Conservation (phyloP, 1,140 invertebrate genomes). For the Ectropis grisescens region DNA sequence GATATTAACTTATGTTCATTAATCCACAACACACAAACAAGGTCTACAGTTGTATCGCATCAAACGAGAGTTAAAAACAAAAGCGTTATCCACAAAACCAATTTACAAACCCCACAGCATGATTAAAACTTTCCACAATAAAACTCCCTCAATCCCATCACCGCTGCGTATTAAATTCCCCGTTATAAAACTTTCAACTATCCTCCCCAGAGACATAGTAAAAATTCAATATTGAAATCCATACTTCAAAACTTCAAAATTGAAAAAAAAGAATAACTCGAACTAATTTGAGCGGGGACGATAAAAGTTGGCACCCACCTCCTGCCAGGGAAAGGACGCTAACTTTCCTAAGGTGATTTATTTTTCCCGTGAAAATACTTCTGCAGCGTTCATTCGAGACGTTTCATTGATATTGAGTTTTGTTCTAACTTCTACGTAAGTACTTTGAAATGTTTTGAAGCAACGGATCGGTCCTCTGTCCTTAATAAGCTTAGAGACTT, state of each 20-base stretch:
- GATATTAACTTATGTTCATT: too few relatives aligned
- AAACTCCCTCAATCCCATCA: too few relatives aligned
- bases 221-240: conserved; percentile 60
- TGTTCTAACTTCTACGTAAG: conserved; percentile 39
- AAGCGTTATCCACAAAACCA: too few relatives aligned
- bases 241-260: conserved; percentile 47
- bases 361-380: conserved; percentile 52
- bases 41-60: too few relatives aligned
- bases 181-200: conserved; percentile 9
- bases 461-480: conserved; percentile 19
- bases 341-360: conserved; percentile 57
- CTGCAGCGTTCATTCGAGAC: conserved; percentile 32
- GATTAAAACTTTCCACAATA: too few relatives aligned
- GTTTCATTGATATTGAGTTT: conserved; percentile 57
- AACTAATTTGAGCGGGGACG: conserved; percentile 49
- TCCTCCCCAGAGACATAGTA: conserved; percentile 26
- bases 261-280: conserved; percentile 28
- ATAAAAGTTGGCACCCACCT: conserved; percentile 44
- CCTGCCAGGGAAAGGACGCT: conserved; percentile 41
- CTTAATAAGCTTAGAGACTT: conserved; percentile 40
- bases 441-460: conserved; percentile 37
- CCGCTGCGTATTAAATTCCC: conserved; percentile 22
- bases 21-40: too few relatives aligned
- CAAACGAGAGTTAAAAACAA: too few relatives aligned
- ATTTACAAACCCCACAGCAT: too few relatives aligned